Conservation (phyloP, 2,888 invertebrate genomes). For the Synanthedon vespiformis region DNA sequence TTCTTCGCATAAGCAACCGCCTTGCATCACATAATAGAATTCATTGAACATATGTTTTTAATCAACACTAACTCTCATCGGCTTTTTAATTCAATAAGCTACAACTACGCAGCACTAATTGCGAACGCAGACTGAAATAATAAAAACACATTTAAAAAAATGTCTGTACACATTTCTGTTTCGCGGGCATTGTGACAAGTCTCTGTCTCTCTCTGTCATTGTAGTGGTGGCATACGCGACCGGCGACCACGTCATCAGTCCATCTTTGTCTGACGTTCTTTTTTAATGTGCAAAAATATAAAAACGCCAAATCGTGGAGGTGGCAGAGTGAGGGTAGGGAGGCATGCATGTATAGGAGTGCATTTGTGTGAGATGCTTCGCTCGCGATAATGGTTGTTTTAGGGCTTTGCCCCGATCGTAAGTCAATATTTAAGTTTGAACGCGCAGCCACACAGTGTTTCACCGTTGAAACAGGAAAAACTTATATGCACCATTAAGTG, state of each 20-base stretch:
- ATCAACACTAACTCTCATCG: too few species aligned
- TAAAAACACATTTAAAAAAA: conserved; percentile 68
- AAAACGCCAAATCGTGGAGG: conserved; percentile 63
- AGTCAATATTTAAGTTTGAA: conserved; percentile 37
- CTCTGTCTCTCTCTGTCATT: conserved; percentile 54
- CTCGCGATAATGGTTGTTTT: conserved; percentile 56
- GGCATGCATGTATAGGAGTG: conserved; percentile 30
- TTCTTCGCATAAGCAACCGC: too few species aligned
- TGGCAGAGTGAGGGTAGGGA: conserved; percentile 17
- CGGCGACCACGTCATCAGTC: conserved; percentile 59
- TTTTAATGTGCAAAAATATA: conserved; percentile 69
- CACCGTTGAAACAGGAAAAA: conserved; percentile 9
- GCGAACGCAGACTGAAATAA: conserved; percentile 68
- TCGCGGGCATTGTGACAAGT: conserved; percentile 55
- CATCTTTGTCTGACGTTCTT: conserved; percentile 67
- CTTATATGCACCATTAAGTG: neutral
- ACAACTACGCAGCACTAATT: conserved; percentile 67
- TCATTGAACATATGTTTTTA: too few species aligned
- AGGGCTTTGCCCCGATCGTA: conserved; percentile 66
- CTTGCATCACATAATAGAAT: too few species aligned
- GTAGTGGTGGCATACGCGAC: conserved; percentile 39
- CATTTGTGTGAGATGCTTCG: conserved; percentile 55
- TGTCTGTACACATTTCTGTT: conserved; percentile 69
- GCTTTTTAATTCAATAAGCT: conserved; percentile 22
- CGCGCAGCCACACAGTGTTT: conserved; percentile 3